phyloP scores from a whole-genome alignment of 2,797 vertebrate genomes.

The Phylloscopus collybita region DNA sequence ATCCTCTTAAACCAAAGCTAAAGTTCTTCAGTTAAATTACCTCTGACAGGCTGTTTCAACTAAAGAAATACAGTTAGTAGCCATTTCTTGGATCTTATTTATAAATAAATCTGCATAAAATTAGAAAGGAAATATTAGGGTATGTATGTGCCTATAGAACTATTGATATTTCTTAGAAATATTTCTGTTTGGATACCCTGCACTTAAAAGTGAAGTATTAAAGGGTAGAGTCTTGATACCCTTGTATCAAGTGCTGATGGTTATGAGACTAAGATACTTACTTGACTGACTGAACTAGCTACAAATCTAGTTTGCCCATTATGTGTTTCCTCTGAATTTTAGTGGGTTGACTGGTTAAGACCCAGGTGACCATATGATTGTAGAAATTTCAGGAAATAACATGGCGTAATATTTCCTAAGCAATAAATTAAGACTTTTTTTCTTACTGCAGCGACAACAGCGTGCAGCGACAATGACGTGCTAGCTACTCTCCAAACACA shows the following conservation, averaged over 20 bases:
- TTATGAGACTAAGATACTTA: not conserved
- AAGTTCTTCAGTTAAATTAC: not conserved
- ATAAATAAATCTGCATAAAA: not conserved
- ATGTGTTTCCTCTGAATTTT: not conserved
- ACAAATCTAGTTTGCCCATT: not conserved
- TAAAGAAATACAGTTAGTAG: not conserved
- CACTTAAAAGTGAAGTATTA: not conserved
- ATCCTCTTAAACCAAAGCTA: not conserved
- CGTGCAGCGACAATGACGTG: rapidly evolving
- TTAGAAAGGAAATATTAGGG: not conserved
- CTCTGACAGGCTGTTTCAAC: not conserved
- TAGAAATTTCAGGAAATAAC: not conserved
- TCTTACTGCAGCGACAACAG: not conserved
- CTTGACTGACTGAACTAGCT: not conserved
- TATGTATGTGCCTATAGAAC: not conserved
- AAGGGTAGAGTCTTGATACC: not conserved
- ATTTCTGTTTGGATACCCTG: not conserved
- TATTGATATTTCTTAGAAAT: not conserved
- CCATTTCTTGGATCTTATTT: not conserved
- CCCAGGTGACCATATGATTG: not conserved
- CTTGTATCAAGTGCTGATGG: not conserved
- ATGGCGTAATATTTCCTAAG: not conserved
- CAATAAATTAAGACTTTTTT: not conserved
- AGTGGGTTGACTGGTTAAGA: not conserved
- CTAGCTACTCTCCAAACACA: not conserved